Evolutionary conservation across 2,113 vertebrate species (phyloP).

Genomic region (Bujurquina vittata): DNA sequence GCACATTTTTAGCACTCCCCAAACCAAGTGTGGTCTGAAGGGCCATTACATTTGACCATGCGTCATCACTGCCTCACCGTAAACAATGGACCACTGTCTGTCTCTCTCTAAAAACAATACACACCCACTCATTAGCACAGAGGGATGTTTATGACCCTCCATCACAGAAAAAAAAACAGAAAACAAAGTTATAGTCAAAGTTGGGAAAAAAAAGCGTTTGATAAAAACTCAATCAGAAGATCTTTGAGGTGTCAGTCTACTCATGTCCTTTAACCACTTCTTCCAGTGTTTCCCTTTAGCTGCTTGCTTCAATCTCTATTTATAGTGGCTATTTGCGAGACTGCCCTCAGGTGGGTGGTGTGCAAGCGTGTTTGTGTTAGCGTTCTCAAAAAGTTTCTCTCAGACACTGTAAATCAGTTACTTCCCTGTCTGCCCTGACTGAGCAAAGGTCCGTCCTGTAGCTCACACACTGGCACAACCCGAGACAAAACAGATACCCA

Average conservation of each 20-base stretch:
- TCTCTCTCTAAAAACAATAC: conserved; percentile 56
- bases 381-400: conserved; percentile 19
- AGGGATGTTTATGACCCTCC: conserved; percentile 18
- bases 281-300: neutral
- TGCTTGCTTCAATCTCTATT: conserved; percentile 40
- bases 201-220: neutral
- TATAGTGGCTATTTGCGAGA: conserved; percentile 48
- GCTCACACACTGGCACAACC: neutral
- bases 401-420: conserved; percentile 72
- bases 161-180: neutral
- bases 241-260: neutral
- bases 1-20: conserved; percentile 28
- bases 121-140: conserved; percentile 44
- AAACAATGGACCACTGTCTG: conserved; percentile 62
- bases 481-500: neutral
- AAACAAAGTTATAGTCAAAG: neutral
- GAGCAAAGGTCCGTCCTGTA: conserved; percentile 68
- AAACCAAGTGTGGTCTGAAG: conserved; percentile 42
- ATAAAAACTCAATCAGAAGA: neutral
- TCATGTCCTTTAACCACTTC: neutral
- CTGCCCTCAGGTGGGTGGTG: conserved; percentile 39
- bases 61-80: conserved; percentile 50
- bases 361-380: neutral
- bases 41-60: conserved; percentile 38
- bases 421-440: conserved; percentile 22